These are phyloP conservation scores for Pristionchus maxplancki DNA, from an alignment of 2,888 invertebrate species.

Conservation along the genomic window DNA sequence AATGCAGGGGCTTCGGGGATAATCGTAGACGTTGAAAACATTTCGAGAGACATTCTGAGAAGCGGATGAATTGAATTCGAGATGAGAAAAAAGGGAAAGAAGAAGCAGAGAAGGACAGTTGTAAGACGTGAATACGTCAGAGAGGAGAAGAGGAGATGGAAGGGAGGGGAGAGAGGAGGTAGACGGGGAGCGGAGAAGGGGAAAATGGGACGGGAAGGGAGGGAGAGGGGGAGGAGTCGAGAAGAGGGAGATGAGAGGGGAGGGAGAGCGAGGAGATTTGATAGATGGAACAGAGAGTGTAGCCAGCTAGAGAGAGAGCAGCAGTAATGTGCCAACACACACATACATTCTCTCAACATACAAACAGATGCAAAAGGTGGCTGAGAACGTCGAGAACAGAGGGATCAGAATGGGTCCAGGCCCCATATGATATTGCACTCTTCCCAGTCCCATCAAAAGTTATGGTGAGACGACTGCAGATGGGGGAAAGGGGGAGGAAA, in stretches of 20 bases:
- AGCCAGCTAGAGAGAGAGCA: background rate
- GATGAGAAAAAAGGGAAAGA: background rate
- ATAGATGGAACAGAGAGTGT: conserved; percentile 13
- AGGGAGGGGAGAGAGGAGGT: background rate
- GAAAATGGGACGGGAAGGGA: background rate
- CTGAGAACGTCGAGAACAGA: background rate
- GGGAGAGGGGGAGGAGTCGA: background rate
- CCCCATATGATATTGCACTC: background rate
- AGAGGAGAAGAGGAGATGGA: background rate
- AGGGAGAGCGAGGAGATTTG: background rate
- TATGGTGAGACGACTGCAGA: background rate
- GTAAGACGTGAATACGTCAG: background rate
- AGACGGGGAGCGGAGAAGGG: background rate
- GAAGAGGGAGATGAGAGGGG: background rate
- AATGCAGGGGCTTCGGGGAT: background rate
- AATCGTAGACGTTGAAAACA: background rate
- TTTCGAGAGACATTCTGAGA: background rate
- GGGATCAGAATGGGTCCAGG: background rate
- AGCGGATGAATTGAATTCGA: background rate
- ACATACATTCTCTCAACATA: background rate
- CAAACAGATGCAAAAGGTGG: conserved; percentile 1
- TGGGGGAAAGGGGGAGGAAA: background rate
- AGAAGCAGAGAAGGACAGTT: conserved; percentile 2
- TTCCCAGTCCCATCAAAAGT: background rate
- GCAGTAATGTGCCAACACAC: conserved; percentile 41